Percentiles rank a stretch among this genome's conserved stretches.
Conservation (phyloP, 2,797 vertebrate species). For the Sus cebifrons region DNA sequence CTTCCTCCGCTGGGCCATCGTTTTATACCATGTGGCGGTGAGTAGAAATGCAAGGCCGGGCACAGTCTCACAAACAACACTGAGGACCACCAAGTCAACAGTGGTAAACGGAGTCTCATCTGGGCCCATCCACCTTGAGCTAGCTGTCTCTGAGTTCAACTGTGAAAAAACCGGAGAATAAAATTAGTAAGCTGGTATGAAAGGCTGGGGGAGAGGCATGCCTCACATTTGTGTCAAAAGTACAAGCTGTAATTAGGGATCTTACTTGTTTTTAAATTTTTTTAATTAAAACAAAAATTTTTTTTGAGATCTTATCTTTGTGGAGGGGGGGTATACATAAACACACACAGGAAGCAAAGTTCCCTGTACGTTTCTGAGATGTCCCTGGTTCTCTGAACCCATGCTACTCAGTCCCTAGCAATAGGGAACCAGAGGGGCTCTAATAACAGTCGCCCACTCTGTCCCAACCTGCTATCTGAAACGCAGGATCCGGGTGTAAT, state of each 20-base stretch:
- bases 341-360: neutral
- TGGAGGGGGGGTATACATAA: accelerated
- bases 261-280: too few species aligned
- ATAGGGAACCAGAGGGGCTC: neutral
- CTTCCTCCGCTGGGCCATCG: accelerated
- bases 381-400: neutral
- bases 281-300: too few species aligned
- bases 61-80: accelerated
- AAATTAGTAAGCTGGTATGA: neutral
- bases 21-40: accelerated
- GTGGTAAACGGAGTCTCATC: accelerated
- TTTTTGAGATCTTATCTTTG: too few species aligned
- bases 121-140: neutral
- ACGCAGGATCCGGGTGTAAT: accelerated
- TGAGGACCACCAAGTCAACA: neutral
- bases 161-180: neutral
- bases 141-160: neutral
- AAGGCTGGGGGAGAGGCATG: neutral
- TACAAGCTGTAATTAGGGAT: too few species aligned
- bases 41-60: accelerated
- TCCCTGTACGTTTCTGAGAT: accelerated
- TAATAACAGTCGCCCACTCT: accelerated
- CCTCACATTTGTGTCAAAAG: neutral
- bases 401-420: neutral
- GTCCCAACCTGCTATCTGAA: accelerated